Conservation (phyloP, 2,797 vertebrate genomes). For the Myotis myotis region DNA sequence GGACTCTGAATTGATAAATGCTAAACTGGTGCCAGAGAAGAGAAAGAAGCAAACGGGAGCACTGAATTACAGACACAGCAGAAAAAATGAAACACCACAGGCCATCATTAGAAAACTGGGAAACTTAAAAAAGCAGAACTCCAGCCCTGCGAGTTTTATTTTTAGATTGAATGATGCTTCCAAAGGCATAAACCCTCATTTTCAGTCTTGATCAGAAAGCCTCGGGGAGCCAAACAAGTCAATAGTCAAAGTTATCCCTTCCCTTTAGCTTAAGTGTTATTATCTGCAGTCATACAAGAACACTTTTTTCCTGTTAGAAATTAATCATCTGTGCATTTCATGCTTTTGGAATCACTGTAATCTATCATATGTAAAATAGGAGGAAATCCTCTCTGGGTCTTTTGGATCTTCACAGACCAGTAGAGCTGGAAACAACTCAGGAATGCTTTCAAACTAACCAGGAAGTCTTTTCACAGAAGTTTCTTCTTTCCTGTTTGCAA, state of each 20-base stretch:
- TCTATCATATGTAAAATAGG: not conserved
- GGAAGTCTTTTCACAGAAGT: constrained; percentile 4
- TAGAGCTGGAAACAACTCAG: not conserved
- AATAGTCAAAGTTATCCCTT: not conserved
- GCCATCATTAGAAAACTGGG: not conserved
- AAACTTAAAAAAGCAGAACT: not conserved
- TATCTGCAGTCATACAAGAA: too few relatives aligned
- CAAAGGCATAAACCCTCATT: not conserved
- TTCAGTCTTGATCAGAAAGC: not conserved
- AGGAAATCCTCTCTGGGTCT: not conserved
- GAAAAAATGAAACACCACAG: not conserved
- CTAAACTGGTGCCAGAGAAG: not conserved
- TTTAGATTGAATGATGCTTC: not conserved
- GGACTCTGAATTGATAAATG: not conserved
- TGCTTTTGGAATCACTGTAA: not conserved
- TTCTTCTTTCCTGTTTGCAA: constrained; percentile 46
- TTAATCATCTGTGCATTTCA: not conserved
- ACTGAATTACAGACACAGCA: not conserved
- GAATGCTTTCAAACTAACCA: not conserved
- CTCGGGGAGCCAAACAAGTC: not conserved
- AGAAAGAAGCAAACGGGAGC: not conserved
- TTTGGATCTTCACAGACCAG: not conserved
- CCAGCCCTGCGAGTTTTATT: not conserved
- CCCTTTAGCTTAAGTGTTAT: not conserved
- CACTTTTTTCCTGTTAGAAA: not conserved